Base-by-base conservation (phyloP, 2,888 invertebrate genomes). In the Drosophila antonietae region DNA sequence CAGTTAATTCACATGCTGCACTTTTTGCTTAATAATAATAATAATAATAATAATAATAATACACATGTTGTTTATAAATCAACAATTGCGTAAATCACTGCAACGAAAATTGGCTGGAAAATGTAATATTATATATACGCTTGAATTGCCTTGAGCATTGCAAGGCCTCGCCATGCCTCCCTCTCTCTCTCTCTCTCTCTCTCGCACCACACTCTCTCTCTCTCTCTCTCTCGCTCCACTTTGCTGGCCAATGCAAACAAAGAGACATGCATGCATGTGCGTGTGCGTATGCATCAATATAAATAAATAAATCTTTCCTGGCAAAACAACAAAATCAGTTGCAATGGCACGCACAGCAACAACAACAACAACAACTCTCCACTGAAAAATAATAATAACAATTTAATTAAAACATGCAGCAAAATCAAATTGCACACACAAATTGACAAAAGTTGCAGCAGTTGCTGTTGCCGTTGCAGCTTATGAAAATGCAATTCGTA, bases 221-320 rank as follows among this genome's bases (percentile, higher is more conserved):
- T 31, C 7, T 14, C 35, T 31, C 52, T 18, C 15, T 31, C 7
- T 14, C 52, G 2, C 31, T n/a, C 4, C 2, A 43, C 35, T 59
- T 10, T 49, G 23, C 39, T 52, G 55, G 37, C 73, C 68, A 70
- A 70, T 72, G 66, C 72, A 88, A 86, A 88, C 73, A 88, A 78
- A 68, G 73, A 68, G 71, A 79, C 35, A 44, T 37, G 55, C 55
- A 20, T 56, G 41, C 31, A 23, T 37, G 28, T 56, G 41, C 31
- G 43, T 37, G 43, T 61, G 46, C 35, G 12, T 62, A 52, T 49
- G 75, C 85, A 89, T 89, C 88, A 84, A 84, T 84, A 83, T 83
- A 85, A 89, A 86, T 88, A 89, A 88, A 86, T 89, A 88, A 89
- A 86, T 86, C 89, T 83, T 80, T 89, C 81, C 88, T 72, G 72